A percentile compares a stretch with the other conserved stretches of the same genome.
Conservation (phyloP, 2,888 invertebrate species). For the Drosophila prostipennis region DNA sequence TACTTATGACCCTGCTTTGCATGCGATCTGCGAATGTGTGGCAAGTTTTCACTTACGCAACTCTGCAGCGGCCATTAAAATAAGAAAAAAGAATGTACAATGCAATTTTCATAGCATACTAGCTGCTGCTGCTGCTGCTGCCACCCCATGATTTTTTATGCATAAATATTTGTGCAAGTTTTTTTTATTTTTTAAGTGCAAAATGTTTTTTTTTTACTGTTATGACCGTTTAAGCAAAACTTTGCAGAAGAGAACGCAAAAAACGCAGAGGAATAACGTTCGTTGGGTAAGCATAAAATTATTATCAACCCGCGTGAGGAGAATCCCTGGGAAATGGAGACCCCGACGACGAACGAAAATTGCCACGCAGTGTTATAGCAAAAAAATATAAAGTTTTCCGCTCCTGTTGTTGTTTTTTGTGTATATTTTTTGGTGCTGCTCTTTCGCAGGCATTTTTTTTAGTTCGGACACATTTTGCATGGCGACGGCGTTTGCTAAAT, state of each 20-base stretch:
- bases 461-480: constrained; percentile 71
- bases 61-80: constrained; percentile 45
- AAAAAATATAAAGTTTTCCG: constrained; percentile 68
- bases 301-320: constrained; percentile 61
- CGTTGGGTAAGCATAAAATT: constrained; percentile 75
- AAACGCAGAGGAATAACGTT: constrained; percentile 47
- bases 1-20: constrained; percentile 32
- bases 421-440: constrained; percentile 41
- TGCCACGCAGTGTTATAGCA: constrained; percentile 69
- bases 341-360: constrained; percentile 33
- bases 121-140: constrained; percentile 10
- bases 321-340: constrained; percentile 27
- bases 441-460: constrained; percentile 60
- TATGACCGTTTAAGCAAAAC: constrained; percentile 76
- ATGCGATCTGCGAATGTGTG: constrained; percentile 50
- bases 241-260: constrained; percentile 53
- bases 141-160: constrained; percentile 29
- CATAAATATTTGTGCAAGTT: constrained; percentile 48
- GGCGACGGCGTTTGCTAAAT: constrained; percentile 67
- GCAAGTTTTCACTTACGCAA: constrained; percentile 68
- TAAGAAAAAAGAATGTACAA: constrained; percentile 31
- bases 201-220: constrained; percentile 61
- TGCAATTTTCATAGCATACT: constrained; percentile 62
- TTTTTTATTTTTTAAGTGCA: constrained; percentile 28
- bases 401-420: constrained; percentile 28